Percentiles rank a stretch among this genome's conserved stretches.
Evolutionary conservation across 2,797 vertebrate genomes (phyloP).

Genomic region (Philypnodon macrostomus): DNA sequence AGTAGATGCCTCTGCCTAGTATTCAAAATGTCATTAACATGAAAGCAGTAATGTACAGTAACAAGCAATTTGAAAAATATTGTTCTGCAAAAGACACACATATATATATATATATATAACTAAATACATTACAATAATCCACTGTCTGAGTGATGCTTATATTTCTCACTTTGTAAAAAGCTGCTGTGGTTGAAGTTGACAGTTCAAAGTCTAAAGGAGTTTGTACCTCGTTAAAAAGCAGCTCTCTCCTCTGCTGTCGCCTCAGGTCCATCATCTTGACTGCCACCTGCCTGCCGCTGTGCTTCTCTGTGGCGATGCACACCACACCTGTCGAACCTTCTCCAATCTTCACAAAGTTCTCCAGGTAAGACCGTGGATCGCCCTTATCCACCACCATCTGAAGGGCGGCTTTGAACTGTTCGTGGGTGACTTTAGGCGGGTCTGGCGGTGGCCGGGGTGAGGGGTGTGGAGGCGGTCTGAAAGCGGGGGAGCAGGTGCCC

Average conservation of each 20-base stretch:
- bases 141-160: no score
- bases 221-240: conserved; percentile 99
- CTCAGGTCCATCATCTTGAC: conserved; percentile 99
- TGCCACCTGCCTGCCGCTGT: conserved; percentile 91
- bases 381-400: conserved; percentile 98
- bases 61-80: no score
- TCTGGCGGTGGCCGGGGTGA: conserved; percentile 82
- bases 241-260: conserved; percentile 93
- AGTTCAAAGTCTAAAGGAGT: no score
- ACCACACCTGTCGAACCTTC: conserved; percentile 97
- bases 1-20: background rate
- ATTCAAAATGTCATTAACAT: no score
- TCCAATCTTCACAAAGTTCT: conserved; percentile 96
- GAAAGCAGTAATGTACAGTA: no score
- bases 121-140: no score
- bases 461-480: conserved; percentile 79
- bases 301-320: conserved; percentile 93
- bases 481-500: conserved; percentile 91
- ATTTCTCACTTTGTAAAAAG: background rate
- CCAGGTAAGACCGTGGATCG: conserved; percentile 89
- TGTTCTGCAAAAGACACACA: no score
- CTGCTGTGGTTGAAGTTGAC: background rate
- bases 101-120: no score
- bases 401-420: conserved; percentile 96
- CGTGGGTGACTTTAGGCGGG: conserved; percentile 89